Conservation (phyloP, 1,140 invertebrate species). For the Pinna nobilis region DNA sequence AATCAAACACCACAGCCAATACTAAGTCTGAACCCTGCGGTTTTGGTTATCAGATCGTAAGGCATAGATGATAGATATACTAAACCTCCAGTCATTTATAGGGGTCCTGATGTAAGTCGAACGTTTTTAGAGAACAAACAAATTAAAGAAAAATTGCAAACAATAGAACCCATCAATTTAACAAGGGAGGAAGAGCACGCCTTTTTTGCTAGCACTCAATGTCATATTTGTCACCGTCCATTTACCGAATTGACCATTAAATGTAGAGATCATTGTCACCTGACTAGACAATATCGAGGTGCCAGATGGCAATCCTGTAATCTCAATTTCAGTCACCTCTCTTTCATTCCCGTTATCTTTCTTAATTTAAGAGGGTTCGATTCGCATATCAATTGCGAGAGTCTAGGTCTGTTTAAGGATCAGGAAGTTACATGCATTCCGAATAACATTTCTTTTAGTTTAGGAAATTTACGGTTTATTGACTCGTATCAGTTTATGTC, state of each 20-base stretch:
- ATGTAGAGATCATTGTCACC: constrained; percentile 25
- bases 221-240: too few relatives aligned
- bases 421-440: constrained; percentile 22
- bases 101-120: neutral
- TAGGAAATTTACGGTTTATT: constrained; percentile 11
- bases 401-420: constrained; percentile 26
- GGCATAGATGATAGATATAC: constrained; percentile 11
- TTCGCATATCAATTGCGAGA: neutral
- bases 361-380: constrained; percentile 27
- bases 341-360: constrained; percentile 26
- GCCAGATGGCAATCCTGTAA: constrained; percentile 22
- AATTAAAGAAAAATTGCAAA: too few relatives aligned
- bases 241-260: too few relatives aligned
- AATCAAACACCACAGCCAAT: neutral
- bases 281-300: constrained; percentile 19
- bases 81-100: constrained; percentile 24
- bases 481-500: constrained; percentile 27
- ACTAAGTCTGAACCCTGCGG: constrained; percentile 19
- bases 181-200: too few relatives aligned
- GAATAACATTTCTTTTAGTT: constrained; percentile 12
- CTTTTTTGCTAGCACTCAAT: too few relatives aligned
- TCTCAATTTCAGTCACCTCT: constrained; percentile 1
- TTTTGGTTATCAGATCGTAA: constrained; percentile 21
- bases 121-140: constrained; percentile 4
- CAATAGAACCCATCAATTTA: too few relatives aligned